These are phyloP conservation scores for Tuberolachnus salignus DNA, from an alignment of 2,888 invertebrate species.

Conservation along the genomic window DNA sequence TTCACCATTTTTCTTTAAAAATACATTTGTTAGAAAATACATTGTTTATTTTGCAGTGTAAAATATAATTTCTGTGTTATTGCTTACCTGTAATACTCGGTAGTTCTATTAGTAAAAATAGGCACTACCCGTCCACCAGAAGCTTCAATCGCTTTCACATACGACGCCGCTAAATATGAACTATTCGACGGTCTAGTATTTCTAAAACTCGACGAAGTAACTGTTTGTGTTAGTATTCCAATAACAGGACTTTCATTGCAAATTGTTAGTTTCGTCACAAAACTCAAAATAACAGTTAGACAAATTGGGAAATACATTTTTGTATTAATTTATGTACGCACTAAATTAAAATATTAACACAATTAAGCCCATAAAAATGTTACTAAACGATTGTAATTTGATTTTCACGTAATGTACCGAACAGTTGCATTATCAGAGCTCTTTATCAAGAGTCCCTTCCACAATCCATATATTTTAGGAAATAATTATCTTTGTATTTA, in stretches of 20 bases:
- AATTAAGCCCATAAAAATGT: not conserved
- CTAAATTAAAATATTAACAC: not conserved
- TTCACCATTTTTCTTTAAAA: slow-evolving; percentile 68
- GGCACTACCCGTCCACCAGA: slow-evolving; percentile 87
- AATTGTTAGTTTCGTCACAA: not conserved
- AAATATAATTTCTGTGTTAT: not conserved
- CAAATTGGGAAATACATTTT: slow-evolving; percentile 4
- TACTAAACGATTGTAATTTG: too few relatives aligned
- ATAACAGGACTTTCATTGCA: slow-evolving; percentile 66
- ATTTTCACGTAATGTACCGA: too few relatives aligned
- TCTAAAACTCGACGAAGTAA: slow-evolving; percentile 63
- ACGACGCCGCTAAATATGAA: slow-evolving; percentile 83
- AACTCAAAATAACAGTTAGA: not conserved
- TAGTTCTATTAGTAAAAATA: slow-evolving; percentile 63
- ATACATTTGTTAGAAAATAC: not conserved
- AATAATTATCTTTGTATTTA: too few relatives aligned
- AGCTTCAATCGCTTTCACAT: slow-evolving; percentile 86
- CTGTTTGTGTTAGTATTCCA: slow-evolving; percentile 75
- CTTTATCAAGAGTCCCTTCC: too few relatives aligned
- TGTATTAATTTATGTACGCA: not conserved
- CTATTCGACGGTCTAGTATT: slow-evolving; percentile 65
- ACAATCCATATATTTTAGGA: too few relatives aligned
- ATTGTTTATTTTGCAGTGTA: not conserved
- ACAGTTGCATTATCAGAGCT: too few relatives aligned
- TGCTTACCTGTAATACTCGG: slow-evolving; percentile 51